Base-by-base conservation (phyloP, 2,888 invertebrate genomes). In the Pollenia amentaria region DNA sequence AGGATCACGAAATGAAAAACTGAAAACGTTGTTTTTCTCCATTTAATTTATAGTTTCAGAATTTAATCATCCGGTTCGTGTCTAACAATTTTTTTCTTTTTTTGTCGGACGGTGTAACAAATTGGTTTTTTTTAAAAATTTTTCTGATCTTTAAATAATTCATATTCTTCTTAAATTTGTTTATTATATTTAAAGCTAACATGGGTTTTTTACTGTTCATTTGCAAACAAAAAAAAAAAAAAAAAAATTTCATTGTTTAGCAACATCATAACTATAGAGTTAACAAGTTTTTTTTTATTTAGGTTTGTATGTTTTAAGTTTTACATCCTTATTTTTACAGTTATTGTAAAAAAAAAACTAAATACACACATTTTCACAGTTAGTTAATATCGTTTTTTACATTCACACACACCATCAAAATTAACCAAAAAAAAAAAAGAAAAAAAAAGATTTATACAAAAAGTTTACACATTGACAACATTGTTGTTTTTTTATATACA, bases 251-350 rank as follows among this genome's bases (percentile, higher is more conserved):
- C 67, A 57, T 60, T 60, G 55, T 78, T 78, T 18, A 46, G 60
- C 67, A 78, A 57, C 48, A 67, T 78, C 48, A 78, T 78, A 78
- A 78, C 44, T 60, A 44, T 21, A 65, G 12, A 65, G 78, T 78
- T 67, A 48, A 67, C 60, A 69, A 46, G 21, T 76, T 55, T 46
- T 78, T 46, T 65, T 44, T 65, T 51, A 57, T 77, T 67, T 44
- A 40, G 10, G 14, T 9, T 21, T 55, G 38, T 1, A 18, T 16
- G 10, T 69, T 18, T 40, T 70, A 1, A 70, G 1, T 53, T 69
- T 48, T 46, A 1, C 21, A 10, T 46, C 29, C 42, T 1, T 64
- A 18, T 18, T 64, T 8, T 64, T 44, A 12, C 16, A 38, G 6
- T 8, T 16, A 62, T 62, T 12, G 14, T 42, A 67, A 48, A n/a